Base-by-base conservation (phyloP, 1,140 invertebrate genomes). In the Pogonomyrmex californicus region DNA sequence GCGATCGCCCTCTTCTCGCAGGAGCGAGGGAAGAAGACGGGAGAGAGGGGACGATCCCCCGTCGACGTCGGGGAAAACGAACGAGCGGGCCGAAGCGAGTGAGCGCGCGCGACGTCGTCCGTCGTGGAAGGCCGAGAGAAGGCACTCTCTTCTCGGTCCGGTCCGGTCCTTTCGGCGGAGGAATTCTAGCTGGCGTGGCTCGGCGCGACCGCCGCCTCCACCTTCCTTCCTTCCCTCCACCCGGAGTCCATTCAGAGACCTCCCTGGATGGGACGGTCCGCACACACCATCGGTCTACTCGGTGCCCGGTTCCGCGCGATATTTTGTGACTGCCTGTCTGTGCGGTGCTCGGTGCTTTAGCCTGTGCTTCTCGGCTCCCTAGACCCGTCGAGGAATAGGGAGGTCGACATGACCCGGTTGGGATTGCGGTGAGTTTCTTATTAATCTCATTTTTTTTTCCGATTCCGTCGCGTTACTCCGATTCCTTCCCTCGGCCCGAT, bases 251-350 rank as follows among this genome's bases (percentile, higher is more conserved):
- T 93, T 93, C 92, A 93, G 92, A 92, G 92, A 92, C 93, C 93
- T 93, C 92, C 94, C 94, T 93, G 94, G 94, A 95, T 94, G 94
- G 94, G 93, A 94, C 92, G 92, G 87, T 93, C 91, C 90, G 89
- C 91, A 92, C 88, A 92, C 90, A 85, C 81, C 88, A 75, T 83
- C 79, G 54, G 90, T 92, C 91, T 92, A 78, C 87, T 86, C 91
- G 91, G 92, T 92, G 82, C 88, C 90, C 85, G 88, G 89, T 89
- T 85, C 88, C 88, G 91, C 89, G 87, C 87, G 88, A 91, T 91
- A 92, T 93, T 93, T 91, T 93, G 89, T 92, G 88, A 89, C 88
- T 91, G 90, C 85, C 90, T 81, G 85, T 89, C 87, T 85, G 90
- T 83, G 87, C 83, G 94, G 93, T 94, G 92, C 92, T 94, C 93